A percentile compares a stretch with the other conserved stretches of the same genome.
Evolutionary conservation across 2,888 invertebrate genomes (phyloP).

Genomic region (Linnaemya vulpina): DNA sequence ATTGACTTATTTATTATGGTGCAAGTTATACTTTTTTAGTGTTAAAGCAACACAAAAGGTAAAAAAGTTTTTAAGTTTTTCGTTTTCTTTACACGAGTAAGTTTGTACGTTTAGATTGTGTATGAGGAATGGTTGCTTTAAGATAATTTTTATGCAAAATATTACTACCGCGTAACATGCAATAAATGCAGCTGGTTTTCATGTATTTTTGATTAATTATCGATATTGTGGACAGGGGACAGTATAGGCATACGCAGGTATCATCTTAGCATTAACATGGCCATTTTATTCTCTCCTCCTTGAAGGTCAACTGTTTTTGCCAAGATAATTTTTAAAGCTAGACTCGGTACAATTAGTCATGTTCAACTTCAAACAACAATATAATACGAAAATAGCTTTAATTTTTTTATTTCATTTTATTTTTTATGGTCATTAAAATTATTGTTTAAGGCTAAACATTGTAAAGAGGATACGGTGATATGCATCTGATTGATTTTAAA

Average conservation of each 20-base stretch:
- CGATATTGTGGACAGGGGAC: conserved; percentile 59
- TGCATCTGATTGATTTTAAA: conserved; percentile 66
- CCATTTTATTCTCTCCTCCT: conserved; percentile 22
- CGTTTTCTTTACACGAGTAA: conserved; percentile 3
- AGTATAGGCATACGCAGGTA: conserved; percentile 30
- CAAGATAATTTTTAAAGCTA: conserved; percentile 61
- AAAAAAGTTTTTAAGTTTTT: neutral
- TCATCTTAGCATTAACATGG: conserved; percentile 47
- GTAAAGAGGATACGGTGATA: conserved; percentile 62
- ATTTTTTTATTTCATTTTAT: conserved; percentile 23
- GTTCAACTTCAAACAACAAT: conserved; percentile 53
- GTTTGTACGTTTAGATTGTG: conserved; percentile 10
- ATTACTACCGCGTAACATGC: conserved; percentile 63
- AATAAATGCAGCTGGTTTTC: conserved; percentile 69
- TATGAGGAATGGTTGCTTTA: conserved; percentile 31
- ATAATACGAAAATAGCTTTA: conserved; percentile 32
- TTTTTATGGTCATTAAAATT: conserved; percentile 58
- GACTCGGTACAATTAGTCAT: conserved; percentile 60
- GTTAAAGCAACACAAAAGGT: conserved; percentile 40
- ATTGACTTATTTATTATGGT: conserved; percentile 71
- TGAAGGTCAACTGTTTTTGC: conserved; percentile 62
- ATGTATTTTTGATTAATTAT: conserved; percentile 68
- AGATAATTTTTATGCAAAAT: conserved; percentile 68
- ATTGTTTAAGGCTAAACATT: conserved; percentile 68
- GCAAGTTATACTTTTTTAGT: conserved; percentile 63